Evolutionary conservation across 2,797 vertebrate species (phyloP).

Genomic region (Galaxias olidus): DNA sequence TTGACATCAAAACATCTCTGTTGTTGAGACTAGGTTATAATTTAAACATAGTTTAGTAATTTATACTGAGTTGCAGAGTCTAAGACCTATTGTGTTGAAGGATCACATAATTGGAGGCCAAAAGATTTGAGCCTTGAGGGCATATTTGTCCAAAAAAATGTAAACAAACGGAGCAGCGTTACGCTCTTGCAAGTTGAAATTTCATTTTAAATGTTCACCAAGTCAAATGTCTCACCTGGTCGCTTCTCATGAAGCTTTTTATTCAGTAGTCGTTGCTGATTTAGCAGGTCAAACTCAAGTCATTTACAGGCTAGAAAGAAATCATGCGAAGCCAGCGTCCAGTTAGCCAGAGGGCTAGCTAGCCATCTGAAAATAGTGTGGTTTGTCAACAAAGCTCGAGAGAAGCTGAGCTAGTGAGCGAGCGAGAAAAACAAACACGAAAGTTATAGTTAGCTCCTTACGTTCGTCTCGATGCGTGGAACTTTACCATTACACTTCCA

Average conservation of each 20-base stretch:
- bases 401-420: slow-evolving; percentile 36
- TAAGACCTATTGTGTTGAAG: background rate
- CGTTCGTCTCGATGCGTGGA: slow-evolving; percentile 18
- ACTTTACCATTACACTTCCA: background rate
- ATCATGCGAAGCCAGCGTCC: background rate
- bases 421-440: slow-evolving; percentile 27
- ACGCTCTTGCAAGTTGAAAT: background rate
- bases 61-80: background rate
- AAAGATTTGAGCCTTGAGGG: too few relatives aligned
- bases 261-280: background rate
- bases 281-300: slow-evolving; percentile 2
- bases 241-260: slow-evolving; percentile 25
- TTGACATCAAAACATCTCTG: too few relatives aligned
- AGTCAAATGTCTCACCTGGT: slow-evolving; percentile 58
- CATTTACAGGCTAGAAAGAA: background rate
- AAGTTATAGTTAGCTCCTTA: background rate
- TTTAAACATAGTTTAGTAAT: too few relatives aligned
- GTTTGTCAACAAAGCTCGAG: slow-evolving; percentile 69
- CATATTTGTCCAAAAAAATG: too few relatives aligned
- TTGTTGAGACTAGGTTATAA: too few relatives aligned
- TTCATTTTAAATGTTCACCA: slow-evolving; percentile 4
- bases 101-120: too few relatives aligned
- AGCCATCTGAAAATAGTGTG: background rate
- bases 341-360: slow-evolving; percentile 25
- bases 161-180: slow-evolving; percentile 42